Evolutionary conservation across 2,113 vertebrate genomes (phyloP).

Genomic region (Stigmatopora argus): DNA sequence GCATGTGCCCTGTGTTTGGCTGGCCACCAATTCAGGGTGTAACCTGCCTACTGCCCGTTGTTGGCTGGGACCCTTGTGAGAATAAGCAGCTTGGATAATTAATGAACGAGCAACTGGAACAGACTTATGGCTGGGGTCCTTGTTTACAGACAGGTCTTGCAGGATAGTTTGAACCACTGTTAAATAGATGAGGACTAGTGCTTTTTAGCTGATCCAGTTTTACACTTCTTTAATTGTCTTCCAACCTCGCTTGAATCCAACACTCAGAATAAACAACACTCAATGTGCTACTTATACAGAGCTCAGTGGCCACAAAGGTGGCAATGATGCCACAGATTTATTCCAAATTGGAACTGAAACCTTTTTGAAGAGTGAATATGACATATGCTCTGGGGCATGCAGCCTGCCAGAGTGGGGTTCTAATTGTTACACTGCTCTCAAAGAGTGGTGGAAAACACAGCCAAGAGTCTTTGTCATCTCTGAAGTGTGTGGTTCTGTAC

Average conservation of each 20-base stretch:
- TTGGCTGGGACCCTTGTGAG: too few relatives aligned
- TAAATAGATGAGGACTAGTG: conserved; percentile 44
- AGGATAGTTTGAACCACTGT: conserved; percentile 41
- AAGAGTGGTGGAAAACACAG: conserved; percentile 58
- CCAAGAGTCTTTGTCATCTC: conserved; percentile 74
- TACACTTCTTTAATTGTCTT: conserved; percentile 69
- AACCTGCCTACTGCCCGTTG: too few relatives aligned
- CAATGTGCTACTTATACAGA: conserved; percentile 67
- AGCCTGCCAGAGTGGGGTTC: conserved; percentile 68
- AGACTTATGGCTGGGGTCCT: conserved; percentile 43
- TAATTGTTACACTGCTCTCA: conserved; percentile 74
- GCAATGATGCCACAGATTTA: conserved; percentile 56
- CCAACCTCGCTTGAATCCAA: conserved; percentile 59
- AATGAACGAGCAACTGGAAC: conserved; percentile 8
- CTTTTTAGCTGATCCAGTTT: conserved; percentile 67
- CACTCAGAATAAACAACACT: conserved; percentile 72
- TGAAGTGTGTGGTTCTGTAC: conserved; percentile 63
- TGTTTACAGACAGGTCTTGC: conserved; percentile 35
- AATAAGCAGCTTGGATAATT: too few relatives aligned
- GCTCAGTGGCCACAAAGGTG: conserved; percentile 73
- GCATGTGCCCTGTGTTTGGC: too few relatives aligned
- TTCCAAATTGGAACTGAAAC: conserved; percentile 60
- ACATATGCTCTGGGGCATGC: conserved; percentile 71
- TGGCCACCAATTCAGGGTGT: too few relatives aligned
- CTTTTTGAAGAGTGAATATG: conserved; percentile 71